These are phyloP conservation scores for Chionoecetes opilio DNA, from an alignment of 1,140 invertebrate genomes.

Conservation along the genomic window DNA sequence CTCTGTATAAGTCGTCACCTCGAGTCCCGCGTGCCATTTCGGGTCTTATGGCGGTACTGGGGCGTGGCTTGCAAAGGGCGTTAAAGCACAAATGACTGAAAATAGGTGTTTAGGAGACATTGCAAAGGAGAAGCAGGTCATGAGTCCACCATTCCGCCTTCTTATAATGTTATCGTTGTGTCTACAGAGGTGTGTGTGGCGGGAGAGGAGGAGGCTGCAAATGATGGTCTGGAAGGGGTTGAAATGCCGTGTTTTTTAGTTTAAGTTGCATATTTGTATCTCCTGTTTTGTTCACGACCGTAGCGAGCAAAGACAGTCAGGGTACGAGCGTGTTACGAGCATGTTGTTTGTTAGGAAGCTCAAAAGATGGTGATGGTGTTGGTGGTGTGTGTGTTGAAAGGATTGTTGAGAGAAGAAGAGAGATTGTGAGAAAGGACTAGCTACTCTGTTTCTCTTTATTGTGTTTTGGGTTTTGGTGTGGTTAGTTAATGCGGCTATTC, in stretches of 20 bases:
- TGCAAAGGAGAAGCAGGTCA: not conserved
- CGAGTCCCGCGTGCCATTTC: not conserved
- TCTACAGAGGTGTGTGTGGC: not conserved
- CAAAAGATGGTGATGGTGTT: no score
- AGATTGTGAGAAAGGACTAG: no score
- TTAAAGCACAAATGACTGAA: slow-evolving; percentile 15
- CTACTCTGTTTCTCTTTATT: no score
- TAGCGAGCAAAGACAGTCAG: not conserved
- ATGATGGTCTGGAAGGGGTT: not conserved
- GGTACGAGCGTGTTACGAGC: not conserved
- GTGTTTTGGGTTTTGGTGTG: no score
- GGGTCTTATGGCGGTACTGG: not conserved
- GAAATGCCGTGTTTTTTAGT: not conserved
- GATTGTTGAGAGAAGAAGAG: no score
- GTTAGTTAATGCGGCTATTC: no score
- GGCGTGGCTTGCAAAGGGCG: not conserved
- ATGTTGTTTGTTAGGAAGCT: not conserved
- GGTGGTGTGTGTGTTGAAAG: no score
- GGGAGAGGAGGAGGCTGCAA: not conserved
- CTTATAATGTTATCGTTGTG: slow-evolving; percentile 21
- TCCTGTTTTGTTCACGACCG: not conserved
- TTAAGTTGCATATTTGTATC: not conserved
- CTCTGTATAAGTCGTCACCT: not conserved
- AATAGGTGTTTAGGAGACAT: slow-evolving; percentile 30
- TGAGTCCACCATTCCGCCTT: not conserved